phyloP scores from a whole-genome alignment of 2,888 invertebrate species.

The Heliconius aoede region DNA sequence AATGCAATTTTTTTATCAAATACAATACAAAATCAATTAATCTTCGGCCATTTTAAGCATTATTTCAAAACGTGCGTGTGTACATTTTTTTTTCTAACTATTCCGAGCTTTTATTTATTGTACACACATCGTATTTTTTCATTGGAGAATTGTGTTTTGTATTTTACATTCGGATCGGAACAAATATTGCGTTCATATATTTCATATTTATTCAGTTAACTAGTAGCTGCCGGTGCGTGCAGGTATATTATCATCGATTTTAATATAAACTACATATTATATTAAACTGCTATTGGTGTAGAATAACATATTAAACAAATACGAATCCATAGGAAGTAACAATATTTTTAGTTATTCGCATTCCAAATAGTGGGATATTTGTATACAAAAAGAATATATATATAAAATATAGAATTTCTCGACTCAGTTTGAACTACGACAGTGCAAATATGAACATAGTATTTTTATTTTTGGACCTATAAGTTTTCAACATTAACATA shows the following conservation, averaged over 20 bases:
- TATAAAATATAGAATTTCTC: too few relatives aligned
- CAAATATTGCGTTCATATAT: slow-evolving; percentile 29
- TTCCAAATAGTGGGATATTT: too few relatives aligned
- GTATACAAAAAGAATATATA: too few relatives aligned
- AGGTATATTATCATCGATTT: slow-evolving; percentile 10
- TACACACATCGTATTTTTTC: slow-evolving; percentile 35
- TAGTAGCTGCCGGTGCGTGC: neutral
- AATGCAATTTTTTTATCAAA: neutral
- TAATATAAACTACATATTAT: neutral
- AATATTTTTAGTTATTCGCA: too few relatives aligned
- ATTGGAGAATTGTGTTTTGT: slow-evolving; percentile 36
- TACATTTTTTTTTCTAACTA: slow-evolving; percentile 22
- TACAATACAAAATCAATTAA: neutral
- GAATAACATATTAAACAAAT: neutral
- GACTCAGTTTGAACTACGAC: too few relatives aligned
- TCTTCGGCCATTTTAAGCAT: neutral
- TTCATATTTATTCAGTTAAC: slow-evolving; percentile 28
- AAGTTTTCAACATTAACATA: too few relatives aligned
- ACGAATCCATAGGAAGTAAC: neutral
- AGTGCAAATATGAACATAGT: too few relatives aligned
- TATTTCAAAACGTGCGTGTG: neutral
- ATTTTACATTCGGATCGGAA: slow-evolving; percentile 32
- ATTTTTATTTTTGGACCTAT: too few relatives aligned
- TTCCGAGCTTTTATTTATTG: slow-evolving; percentile 36
- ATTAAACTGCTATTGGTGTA: neutral